A percentile compares a stretch with the other conserved stretches of the same genome.
These are phyloP conservation scores for Myiozetetes cayanensis DNA, from an alignment of 2,113 vertebrate genomes.

Conservation along the genomic window DNA sequence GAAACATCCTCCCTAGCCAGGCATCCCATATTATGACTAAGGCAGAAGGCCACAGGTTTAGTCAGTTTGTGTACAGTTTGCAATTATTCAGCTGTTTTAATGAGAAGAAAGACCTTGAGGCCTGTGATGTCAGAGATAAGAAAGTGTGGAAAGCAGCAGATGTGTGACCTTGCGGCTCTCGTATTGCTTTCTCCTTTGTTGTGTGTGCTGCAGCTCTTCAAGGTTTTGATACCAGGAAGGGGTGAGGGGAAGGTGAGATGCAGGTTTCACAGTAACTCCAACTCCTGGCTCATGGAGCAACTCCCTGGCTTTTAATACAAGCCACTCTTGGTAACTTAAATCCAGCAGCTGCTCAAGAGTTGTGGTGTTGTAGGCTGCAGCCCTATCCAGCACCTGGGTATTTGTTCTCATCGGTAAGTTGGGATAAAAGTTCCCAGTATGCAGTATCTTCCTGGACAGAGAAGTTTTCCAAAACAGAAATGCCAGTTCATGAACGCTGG, in stretches of 20 bases:
- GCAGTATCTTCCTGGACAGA: background rate
- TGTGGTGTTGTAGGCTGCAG: background rate
- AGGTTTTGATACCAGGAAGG: conserved; percentile 60
- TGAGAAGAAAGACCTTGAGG: conserved; percentile 80
- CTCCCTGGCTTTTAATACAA: background rate
- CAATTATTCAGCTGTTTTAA: conserved; percentile 84
- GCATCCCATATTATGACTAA: conserved; percentile 85
- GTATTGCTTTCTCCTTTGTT: conserved; percentile 66
- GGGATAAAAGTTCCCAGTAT: background rate
- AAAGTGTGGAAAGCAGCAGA: conserved; percentile 72
- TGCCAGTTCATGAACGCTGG: background rate
- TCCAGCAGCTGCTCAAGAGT: background rate
- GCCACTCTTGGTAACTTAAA: background rate
- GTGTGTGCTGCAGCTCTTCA: conserved; percentile 50
- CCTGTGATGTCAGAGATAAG: conserved; percentile 82
- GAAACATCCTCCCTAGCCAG: conserved; percentile 27
- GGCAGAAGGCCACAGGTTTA: conserved; percentile 81
- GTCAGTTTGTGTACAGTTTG: conserved; percentile 80
- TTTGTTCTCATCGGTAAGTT: background rate
- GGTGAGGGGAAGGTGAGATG: background rate
- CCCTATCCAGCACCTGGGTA: background rate
- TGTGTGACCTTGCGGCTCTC: conserved; percentile 68
- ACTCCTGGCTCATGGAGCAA: background rate
- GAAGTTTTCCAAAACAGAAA: background rate
- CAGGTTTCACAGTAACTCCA: background rate